Conservation (phyloP, 1,140 invertebrate species). For the Drosophila neocordata region DNA sequence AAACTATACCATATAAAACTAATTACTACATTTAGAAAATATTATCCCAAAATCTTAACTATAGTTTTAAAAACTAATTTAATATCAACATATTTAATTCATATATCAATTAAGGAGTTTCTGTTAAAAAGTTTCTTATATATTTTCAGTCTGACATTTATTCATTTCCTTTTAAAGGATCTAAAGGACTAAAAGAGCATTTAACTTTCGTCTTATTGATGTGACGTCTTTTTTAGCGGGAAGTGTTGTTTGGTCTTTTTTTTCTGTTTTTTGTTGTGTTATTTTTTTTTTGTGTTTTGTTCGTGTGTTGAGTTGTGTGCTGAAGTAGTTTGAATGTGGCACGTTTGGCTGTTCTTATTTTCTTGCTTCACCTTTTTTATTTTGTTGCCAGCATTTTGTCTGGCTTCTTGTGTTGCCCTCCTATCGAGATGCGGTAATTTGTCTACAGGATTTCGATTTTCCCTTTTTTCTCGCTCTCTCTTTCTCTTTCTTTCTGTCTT, state of each 20-base stretch:
- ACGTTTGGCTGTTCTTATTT: conserved; percentile 50
- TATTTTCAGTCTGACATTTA: too few species aligned
- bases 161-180: not conserved
- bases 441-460: conserved; percentile 55
- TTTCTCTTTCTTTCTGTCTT: conserved; percentile 21
- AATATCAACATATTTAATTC: too few species aligned
- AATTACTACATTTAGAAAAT: too few species aligned
- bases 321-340: conserved; percentile 76
- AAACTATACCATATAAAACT: too few species aligned
- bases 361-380: conserved; percentile 15
- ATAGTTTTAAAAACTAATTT: too few species aligned
- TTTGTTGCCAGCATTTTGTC: conserved; percentile 10
- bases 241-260: not conserved
- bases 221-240: not conserved
- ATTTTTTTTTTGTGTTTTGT: conserved; percentile 23
- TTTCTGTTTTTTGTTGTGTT: conserved; percentile 22
- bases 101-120: too few species aligned
- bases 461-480: conserved; percentile 21
- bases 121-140: too few species aligned
- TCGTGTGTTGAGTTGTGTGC: conserved; percentile 14
- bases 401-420: conserved; percentile 10
- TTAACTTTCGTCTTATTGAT: not conserved
- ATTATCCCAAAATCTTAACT: too few species aligned
- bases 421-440: conserved; percentile 60
- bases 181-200: not conserved